These are phyloP conservation scores for Drosophila mimica DNA, from an alignment of 2,888 invertebrate species.

Conservation along the genomic window DNA sequence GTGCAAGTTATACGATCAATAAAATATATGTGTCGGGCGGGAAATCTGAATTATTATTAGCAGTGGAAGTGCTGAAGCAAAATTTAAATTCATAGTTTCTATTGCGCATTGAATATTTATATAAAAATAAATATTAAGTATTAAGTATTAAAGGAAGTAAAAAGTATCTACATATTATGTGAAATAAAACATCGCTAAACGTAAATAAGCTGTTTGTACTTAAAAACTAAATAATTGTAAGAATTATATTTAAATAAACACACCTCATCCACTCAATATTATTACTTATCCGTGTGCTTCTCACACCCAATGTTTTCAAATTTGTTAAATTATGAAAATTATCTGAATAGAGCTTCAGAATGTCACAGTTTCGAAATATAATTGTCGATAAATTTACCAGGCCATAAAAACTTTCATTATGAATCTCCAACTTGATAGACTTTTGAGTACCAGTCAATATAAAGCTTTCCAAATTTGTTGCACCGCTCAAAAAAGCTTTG, in stretches of 20 bases:
- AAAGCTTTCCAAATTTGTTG: background rate
- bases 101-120: no score
- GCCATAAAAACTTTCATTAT: background rate
- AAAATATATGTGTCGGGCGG: no score
- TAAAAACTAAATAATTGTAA: no score
- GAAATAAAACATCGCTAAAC: no score
- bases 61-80: no score
- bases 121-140: no score
- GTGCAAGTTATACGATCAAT: no score
- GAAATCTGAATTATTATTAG: no score
- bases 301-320: background rate
- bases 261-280: background rate
- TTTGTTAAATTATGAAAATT: background rate
- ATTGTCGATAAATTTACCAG: background rate
- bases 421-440: background rate
- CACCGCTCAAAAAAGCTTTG: background rate
- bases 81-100: no score
- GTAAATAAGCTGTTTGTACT: no score
- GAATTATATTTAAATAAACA: background rate
- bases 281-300: fast-evolving
- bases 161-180: no score
- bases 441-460: background rate
- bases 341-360: background rate
- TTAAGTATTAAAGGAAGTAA: no score
- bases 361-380: background rate